Evolutionary conservation across 2,797 vertebrate genomes (phyloP).

Genomic region (Enteromius mattozi): DNA sequence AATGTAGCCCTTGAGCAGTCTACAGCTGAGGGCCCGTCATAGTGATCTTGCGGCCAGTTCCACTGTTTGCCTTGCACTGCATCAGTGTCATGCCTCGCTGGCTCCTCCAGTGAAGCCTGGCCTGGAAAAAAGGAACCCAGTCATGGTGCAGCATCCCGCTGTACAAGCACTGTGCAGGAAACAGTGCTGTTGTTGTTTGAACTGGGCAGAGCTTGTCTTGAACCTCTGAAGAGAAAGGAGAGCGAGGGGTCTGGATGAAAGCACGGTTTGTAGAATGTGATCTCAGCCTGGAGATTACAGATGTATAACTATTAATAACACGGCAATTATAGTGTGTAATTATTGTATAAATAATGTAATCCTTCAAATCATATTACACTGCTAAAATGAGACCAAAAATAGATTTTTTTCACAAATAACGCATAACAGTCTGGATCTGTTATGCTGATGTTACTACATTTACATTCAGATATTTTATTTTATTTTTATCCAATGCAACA

Average conservation of each 20-base stretch:
- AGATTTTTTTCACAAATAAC: neutral
- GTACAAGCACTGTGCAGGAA: constrained; percentile 48
- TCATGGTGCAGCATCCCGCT: constrained; percentile 49
- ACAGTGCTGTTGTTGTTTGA: constrained; percentile 62
- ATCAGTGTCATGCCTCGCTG: constrained; percentile 52
- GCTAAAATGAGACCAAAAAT: neutral
- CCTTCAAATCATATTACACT: neutral
- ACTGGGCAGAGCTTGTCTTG: constrained; percentile 42
- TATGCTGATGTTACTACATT: neutral
- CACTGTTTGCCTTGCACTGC: constrained; percentile 69
- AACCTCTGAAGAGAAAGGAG: constrained; percentile 40
- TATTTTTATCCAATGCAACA: too few species aligned
- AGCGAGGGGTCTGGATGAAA: constrained; percentile 31
- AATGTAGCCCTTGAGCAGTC: constrained; percentile 59
- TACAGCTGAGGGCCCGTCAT: constrained; percentile 58
- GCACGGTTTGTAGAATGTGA: constrained; percentile 48
- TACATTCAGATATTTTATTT: neutral
- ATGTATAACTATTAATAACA: neutral
- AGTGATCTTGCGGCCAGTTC: constrained; percentile 58
- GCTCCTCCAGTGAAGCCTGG: constrained; percentile 34
- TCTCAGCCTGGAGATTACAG: constrained; percentile 49
- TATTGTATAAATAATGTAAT: constrained; percentile 6
- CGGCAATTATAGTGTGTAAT: constrained; percentile 14
- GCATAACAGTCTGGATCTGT: neutral
- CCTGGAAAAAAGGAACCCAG: constrained; percentile 56